Evolutionary conservation across 2,888 invertebrate species (phyloP).

Genomic region (Cephus pulcher): DNA sequence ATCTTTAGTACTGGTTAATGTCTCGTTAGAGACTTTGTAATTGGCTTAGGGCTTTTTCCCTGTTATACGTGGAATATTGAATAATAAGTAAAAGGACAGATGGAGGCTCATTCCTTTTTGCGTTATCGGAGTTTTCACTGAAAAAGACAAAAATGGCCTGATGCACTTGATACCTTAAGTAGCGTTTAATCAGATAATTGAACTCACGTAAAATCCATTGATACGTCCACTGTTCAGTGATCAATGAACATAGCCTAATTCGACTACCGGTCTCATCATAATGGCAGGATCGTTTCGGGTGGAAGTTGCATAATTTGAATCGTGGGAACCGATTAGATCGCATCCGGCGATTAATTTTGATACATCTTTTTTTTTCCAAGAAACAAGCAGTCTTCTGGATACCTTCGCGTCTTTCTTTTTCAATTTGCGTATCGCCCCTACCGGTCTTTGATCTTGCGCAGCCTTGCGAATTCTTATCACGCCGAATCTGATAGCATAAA

Average conservation of each 20-base stretch:
- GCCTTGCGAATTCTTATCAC: neutral
- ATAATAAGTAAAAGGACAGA: neutral
- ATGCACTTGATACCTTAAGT: neutral
- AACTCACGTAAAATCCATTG: neutral
- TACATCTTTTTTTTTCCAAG: neutral
- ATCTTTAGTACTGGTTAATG: neutral
- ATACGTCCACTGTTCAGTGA: neutral
- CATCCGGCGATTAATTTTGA: conserved; percentile 63
- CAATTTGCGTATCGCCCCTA: neutral
- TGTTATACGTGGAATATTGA: neutral
- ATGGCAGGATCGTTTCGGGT: conserved; percentile 6
- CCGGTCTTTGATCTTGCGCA: neutral
- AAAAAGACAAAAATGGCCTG: neutral
- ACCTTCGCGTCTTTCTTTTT: neutral
- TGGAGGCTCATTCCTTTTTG: neutral
- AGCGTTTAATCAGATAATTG: neutral
- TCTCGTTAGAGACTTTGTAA: neutral
- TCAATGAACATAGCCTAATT: neutral
- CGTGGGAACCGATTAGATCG: conserved; percentile 62
- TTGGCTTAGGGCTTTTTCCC: neutral
- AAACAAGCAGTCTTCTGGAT: neutral
- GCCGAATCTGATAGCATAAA: neutral
- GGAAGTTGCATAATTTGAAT: conserved; percentile 18
- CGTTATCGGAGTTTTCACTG: neutral
- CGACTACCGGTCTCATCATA: neutral